Evolutionary conservation across 2,797 vertebrate species (phyloP).

Genomic region (Lagorchestes hirsutus): DNA sequence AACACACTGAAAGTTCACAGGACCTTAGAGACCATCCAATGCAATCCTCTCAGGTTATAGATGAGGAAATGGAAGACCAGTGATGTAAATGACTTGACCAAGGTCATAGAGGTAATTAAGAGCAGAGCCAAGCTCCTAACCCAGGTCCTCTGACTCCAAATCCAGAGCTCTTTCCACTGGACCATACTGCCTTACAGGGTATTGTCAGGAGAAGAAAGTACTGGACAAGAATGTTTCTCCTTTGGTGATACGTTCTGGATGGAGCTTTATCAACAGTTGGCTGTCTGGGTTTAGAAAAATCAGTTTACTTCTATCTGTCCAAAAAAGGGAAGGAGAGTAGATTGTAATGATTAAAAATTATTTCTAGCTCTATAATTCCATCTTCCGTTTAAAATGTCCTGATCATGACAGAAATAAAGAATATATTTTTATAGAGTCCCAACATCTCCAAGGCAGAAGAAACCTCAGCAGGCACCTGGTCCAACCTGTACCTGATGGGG

Average conservation of each 20-base stretch:
- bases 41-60: neutral
- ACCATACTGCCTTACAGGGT: neutral
- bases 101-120: neutral
- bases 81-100: neutral
- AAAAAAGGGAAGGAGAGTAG: neutral
- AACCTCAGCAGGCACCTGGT: neutral
- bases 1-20: neutral
- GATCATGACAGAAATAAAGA: neutral
- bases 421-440: neutral
- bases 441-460: neutral
- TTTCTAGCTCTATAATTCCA: neutral
- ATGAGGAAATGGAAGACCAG: neutral
- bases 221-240: neutral
- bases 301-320: neutral
- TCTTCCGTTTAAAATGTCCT: neutral
- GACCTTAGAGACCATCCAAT: neutral
- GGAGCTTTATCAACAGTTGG: neutral
- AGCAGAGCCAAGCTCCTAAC: neutral
- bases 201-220: neutral
- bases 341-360: neutral
- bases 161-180: neutral
- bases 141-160: neutral
- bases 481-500: neutral
- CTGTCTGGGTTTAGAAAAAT: neutral
- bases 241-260: neutral